A percentile compares a stretch with the other conserved stretches of the same genome.
These are phyloP conservation scores for Meriones psammophilus DNA, from an alignment of 2,797 vertebrate genomes.

Conservation along the genomic window DNA sequence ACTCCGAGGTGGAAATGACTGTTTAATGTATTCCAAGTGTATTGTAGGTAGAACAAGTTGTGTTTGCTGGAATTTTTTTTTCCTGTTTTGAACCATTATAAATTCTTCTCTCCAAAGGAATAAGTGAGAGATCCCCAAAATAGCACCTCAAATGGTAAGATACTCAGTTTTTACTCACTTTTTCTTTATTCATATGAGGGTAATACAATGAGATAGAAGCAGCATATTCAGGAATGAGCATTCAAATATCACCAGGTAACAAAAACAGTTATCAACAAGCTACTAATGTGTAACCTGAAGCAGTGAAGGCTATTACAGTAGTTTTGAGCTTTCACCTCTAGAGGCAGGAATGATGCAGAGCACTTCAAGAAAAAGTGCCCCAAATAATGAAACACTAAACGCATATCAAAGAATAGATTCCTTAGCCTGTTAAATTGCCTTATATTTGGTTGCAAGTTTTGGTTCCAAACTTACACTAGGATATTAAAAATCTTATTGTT, in stretches of 20 bases:
- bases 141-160: constrained; percentile 58
- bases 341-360: neutral
- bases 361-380: neutral
- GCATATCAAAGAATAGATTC: neutral
- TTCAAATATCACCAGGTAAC: constrained; percentile 36
- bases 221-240: neutral
- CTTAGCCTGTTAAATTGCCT: neutral
- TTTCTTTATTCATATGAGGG: constrained; percentile 4
- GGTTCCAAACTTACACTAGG: neutral
- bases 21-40: too few relatives aligned
- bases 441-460: neutral
- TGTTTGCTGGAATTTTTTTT: neutral
- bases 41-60: neutral
- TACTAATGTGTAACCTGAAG: constrained; percentile 28
- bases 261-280: constrained; percentile 32
- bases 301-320: neutral
- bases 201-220: constrained; percentile 20
- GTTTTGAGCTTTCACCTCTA: neutral
- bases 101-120: neutral
- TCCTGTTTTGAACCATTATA: neutral
- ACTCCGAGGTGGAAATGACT: neutral
- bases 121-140: neutral
- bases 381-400: neutral
- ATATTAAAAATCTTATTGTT: too few relatives aligned
- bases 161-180: neutral